Evolutionary conservation across 2,888 invertebrate genomes (phyloP).

Genomic region (Andricus quercusramuli): DNA sequence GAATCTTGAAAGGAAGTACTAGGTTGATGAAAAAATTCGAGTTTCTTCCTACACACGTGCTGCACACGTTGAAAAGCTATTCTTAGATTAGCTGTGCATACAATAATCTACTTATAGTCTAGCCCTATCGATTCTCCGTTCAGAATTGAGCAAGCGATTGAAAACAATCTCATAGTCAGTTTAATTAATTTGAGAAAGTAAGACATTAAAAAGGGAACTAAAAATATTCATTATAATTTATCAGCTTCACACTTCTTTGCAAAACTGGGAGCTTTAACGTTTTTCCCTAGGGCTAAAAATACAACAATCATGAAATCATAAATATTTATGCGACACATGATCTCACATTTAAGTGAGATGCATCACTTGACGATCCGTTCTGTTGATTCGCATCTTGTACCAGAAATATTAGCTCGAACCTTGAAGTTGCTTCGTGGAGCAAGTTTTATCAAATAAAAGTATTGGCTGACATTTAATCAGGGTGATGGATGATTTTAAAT

Average conservation of each 20-base stretch:
- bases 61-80: slow-evolving; percentile 25
- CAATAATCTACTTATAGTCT: slow-evolving; percentile 32
- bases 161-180: background rate
- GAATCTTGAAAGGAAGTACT: slow-evolving; percentile 27
- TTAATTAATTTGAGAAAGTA: too few relatives aligned
- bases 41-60: slow-evolving; percentile 25
- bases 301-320: slow-evolving; percentile 22
- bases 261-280: background rate
- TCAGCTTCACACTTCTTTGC: too few relatives aligned
- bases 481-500: too few relatives aligned
- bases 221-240: too few relatives aligned
- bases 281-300: slow-evolving; percentile 4
- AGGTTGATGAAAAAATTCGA: slow-evolving; percentile 22
- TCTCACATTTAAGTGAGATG: slow-evolving; percentile 14
- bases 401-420: background rate
- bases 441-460: too few relatives aligned
- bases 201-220: background rate
- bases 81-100: slow-evolving; percentile 34
- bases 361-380: background rate
- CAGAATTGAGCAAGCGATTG: background rate
- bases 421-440: background rate
- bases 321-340: slow-evolving; percentile 12
- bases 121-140: slow-evolving; percentile 34
- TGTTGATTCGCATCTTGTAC: background rate
- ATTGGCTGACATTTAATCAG: too few relatives aligned